Percentiles rank a stretch among this genome's conserved stretches.
These are phyloP conservation scores for Lagorchestes hirsutus DNA, from an alignment of 2,797 vertebrate genomes.

Conservation along the genomic window DNA sequence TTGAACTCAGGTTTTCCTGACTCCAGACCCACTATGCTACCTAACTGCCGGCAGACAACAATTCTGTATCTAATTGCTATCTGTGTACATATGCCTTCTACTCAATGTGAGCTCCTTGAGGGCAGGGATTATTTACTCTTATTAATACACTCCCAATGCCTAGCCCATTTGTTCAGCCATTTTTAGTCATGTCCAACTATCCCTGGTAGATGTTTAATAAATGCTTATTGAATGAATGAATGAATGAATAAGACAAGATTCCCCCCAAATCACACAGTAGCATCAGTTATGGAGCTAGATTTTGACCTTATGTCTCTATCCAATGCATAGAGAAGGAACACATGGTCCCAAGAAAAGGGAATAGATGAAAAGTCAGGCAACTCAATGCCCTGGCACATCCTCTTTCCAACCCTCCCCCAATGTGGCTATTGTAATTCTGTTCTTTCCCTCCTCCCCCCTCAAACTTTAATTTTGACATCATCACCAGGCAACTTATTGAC, in stretches of 20 bases:
- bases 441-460: background rate
- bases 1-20: background rate
- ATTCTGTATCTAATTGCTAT: background rate
- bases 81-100: background rate
- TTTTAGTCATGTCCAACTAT: background rate
- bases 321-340: background rate
- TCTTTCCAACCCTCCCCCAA: background rate
- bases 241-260: background rate
- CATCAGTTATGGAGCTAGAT: background rate
- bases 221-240: background rate
- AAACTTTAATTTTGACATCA: background rate
- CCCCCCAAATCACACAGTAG: background rate
- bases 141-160: background rate
- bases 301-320: background rate
- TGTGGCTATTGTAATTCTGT: background rate
- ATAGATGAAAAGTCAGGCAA: background rate
- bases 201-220: background rate
- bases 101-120: background rate
- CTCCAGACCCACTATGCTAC: background rate
- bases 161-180: background rate
- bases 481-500: background rate
- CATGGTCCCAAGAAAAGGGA: background rate
- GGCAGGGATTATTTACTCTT: background rate
- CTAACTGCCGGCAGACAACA: background rate
- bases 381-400: background rate